These are phyloP conservation scores for Spermophilus dauricus DNA, from an alignment of 2,113 vertebrate genomes.

Conservation along the genomic window DNA sequence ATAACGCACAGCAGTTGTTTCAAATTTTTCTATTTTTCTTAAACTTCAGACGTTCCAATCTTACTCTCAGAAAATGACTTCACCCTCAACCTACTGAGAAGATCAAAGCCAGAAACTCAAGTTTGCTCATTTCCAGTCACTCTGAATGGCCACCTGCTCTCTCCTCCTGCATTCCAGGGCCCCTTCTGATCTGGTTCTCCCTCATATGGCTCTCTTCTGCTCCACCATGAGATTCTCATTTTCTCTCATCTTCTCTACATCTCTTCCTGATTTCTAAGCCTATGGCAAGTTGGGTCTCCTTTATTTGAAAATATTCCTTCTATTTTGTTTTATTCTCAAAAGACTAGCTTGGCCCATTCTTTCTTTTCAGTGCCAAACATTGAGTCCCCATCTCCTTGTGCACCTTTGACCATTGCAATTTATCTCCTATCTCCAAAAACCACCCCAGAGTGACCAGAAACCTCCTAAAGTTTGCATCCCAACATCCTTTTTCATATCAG, in stretches of 20 bases:
- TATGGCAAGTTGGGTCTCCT: not conserved
- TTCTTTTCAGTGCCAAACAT: not conserved
- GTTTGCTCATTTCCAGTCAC: not conserved
- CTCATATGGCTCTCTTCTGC: not conserved
- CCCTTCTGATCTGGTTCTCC: not conserved
- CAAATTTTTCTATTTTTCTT: slow-evolving; percentile 10
- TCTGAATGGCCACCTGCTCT: not conserved
- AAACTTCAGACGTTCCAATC: not conserved
- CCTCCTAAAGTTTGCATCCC: not conserved
- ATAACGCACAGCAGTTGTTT: slow-evolving; percentile 39
- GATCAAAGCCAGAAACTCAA: slow-evolving; percentile 32
- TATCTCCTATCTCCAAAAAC: not conserved
- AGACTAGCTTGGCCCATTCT: not conserved
- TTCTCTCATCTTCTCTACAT: not conserved
- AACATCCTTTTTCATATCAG: not conserved
- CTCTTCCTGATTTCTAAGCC: not conserved
- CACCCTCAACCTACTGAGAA: not conserved
- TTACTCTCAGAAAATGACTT: not conserved
- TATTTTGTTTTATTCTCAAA: slow-evolving; percentile 11
- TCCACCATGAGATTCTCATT: not conserved
- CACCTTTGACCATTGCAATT: not conserved
- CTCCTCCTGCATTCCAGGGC: not conserved
- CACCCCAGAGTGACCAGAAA: not conserved
- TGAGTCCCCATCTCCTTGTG: not conserved
- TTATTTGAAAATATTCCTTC: not conserved